phyloP scores from a whole-genome alignment of 1,140 invertebrate species.

The Drosophila kepulauana region DNA sequence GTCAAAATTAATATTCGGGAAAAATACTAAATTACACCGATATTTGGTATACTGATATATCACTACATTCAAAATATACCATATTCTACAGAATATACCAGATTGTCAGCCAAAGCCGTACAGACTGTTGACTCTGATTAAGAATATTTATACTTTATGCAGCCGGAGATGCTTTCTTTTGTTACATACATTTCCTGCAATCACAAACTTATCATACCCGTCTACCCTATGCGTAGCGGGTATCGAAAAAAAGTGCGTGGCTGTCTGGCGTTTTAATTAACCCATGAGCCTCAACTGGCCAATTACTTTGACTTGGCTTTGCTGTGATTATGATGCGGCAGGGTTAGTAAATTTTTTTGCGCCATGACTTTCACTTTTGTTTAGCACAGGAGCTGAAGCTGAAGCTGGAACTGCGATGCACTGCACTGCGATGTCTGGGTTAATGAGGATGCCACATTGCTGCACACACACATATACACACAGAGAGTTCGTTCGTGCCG shows the following conservation, averaged over 20 bases:
- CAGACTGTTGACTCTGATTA: no score
- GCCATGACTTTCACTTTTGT: conserved; percentile 77
- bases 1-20: no score
- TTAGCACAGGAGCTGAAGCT: conserved; percentile 26
- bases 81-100: no score
- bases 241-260: conserved; percentile 37
- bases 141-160: no score
- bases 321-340: conserved; percentile 13
- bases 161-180: no score
- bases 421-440: conserved; percentile 51
- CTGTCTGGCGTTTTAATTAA: conserved; percentile 58
- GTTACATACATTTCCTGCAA: no score
- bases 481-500: conserved; percentile 74
- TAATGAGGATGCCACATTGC: conserved; percentile 82
- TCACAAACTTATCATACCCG: no score
- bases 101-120: no score
- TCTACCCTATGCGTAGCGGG: no score
- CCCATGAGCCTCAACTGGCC: conserved; percentile 56
- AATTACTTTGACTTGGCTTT: conserved; percentile 50
- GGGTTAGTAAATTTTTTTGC: conserved; percentile 57
- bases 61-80: no score
- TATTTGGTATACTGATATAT: no score
- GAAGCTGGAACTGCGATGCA: background rate
- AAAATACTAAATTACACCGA: no score
- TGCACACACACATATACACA: conserved; percentile 59